Evolutionary conservation across 2,888 invertebrate genomes (phyloP).

Genomic region (Linnaemya vulpina): DNA sequence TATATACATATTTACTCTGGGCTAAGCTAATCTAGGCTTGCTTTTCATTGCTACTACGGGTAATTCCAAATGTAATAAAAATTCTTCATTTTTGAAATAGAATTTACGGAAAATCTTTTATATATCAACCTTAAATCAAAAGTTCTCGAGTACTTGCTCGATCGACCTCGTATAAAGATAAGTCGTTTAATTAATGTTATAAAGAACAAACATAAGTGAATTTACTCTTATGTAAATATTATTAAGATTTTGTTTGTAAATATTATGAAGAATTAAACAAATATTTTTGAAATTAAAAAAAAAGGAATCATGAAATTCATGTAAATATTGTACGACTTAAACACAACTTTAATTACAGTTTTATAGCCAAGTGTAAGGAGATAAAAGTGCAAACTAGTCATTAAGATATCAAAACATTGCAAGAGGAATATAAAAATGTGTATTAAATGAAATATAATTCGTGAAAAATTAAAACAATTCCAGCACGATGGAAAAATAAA

Average conservation of each 20-base stretch:
- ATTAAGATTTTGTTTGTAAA: conserved; percentile 39
- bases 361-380: neutral
- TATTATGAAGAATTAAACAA: conserved; percentile 31
- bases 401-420: neutral
- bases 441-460: too few species aligned
- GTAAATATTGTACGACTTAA: conserved; percentile 28
- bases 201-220: neutral
- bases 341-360: neutral
- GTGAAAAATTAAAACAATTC: too few species aligned
- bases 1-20: too few species aligned
- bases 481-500: too few species aligned
- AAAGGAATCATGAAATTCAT: conserved; percentile 25
- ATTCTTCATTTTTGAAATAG: too few species aligned
- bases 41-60: too few species aligned
- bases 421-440: neutral
- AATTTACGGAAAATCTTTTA: too few species aligned
- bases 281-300: conserved; percentile 31
- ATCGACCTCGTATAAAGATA: conserved; percentile 2
- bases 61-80: too few species aligned
- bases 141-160: neutral
- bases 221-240: conserved; percentile 32
- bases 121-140: too few species aligned
- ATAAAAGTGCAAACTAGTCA: neutral
- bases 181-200: neutral
- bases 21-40: too few species aligned